These are phyloP conservation scores for Callospermophilus lateralis DNA, from an alignment of 2,113 vertebrate species.

Conservation along the genomic window DNA sequence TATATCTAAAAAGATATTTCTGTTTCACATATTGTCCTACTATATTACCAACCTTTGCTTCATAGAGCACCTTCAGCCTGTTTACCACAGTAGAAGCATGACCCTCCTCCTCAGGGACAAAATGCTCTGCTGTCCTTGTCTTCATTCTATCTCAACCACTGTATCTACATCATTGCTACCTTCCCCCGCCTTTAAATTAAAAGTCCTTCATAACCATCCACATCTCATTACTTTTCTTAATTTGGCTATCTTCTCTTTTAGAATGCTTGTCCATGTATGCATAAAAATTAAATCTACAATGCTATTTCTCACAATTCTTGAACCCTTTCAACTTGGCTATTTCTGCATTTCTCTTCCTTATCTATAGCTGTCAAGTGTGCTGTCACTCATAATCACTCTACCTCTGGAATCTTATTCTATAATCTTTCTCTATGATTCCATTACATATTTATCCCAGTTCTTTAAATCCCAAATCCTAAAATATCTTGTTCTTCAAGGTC, in stretches of 20 bases:
- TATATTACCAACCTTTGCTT: background rate
- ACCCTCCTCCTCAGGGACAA: background rate
- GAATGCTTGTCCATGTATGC: background rate
- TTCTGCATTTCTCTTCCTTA: background rate
- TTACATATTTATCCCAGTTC: no score
- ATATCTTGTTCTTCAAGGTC: background rate
- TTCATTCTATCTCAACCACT: background rate
- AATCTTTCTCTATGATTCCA: background rate
- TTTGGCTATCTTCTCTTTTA: background rate
- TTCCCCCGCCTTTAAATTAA: background rate
- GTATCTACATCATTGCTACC: no score
- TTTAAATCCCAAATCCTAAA: background rate
- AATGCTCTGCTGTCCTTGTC: background rate
- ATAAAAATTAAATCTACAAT: background rate
- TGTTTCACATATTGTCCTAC: background rate
- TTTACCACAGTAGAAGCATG: background rate
- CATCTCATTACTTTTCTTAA: background rate
- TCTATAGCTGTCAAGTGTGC: background rate
- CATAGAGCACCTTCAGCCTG: background rate
- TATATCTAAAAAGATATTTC: background rate
- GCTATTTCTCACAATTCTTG: background rate
- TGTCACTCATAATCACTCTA: background rate
- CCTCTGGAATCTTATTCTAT: background rate
- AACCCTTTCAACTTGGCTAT: background rate
- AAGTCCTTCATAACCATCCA: background rate